Conservation (phyloP, 2,797 vertebrate genomes). For the Tragopan temminckii region DNA sequence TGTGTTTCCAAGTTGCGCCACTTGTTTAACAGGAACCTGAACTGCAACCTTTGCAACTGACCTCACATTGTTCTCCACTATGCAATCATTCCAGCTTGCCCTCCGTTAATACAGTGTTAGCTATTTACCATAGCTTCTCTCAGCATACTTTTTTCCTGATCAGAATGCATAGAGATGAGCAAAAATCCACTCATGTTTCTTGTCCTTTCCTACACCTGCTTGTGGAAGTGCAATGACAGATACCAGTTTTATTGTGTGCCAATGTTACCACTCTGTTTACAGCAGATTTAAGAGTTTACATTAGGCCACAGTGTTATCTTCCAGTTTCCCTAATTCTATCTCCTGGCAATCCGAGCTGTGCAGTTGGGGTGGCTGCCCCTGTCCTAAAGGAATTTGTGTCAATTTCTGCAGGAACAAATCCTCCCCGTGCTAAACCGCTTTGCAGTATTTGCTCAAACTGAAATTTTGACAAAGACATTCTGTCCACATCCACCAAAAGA, state of each 20-base stretch:
- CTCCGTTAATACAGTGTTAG: not conserved
- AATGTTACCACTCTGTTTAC: constrained; percentile 31
- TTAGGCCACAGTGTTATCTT: constrained; percentile 67
- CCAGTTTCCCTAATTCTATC: constrained; percentile 73
- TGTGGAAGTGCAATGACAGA: constrained; percentile 23
- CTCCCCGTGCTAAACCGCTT: constrained; percentile 58
- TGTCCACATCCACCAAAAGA: constrained; percentile 59
- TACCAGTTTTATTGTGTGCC: constrained; percentile 32
- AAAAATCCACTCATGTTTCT: not conserved
- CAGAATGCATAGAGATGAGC: not conserved
- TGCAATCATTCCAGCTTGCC: not conserved
- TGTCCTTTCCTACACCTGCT: constrained; percentile 10
- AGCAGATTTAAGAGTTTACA: constrained; percentile 74
- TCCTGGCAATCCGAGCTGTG: constrained; percentile 53
- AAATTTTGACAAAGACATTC: constrained; percentile 72
- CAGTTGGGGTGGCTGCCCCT: constrained; percentile 37
- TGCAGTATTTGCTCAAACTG: constrained; percentile 71
- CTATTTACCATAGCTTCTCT: not conserved
- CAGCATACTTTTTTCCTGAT: not conserved
- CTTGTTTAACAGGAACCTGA: rapidly evolving
- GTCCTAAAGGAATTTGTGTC: constrained; percentile 76
- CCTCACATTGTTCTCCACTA: not conserved
- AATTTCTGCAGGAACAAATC: constrained; percentile 76
- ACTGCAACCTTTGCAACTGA: not conserved
- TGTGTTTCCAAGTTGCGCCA: not conserved